Evolutionary conservation across 2,797 vertebrate species (phyloP), one percentile per base, ranked within the genome.

Genomic region (Triplophysa bombifrons): DNA sequence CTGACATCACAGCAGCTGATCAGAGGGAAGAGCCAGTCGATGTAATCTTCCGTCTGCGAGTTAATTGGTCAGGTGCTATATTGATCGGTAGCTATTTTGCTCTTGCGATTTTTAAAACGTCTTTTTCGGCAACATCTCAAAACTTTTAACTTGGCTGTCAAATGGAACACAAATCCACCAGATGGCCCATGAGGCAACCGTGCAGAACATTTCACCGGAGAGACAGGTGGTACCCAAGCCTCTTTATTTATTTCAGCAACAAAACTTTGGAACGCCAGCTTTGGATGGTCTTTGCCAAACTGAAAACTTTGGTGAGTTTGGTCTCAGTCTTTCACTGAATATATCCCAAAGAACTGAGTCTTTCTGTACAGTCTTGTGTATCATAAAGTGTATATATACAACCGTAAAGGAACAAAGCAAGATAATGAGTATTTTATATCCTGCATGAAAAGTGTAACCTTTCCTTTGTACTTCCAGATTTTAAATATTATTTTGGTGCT

Each of bases 311-410:
- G 1, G 44, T 50, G 68, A 46, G 27, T n/a, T 55, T 51, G 1
- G 44, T 50, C 74, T 69, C 22, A 70, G 66, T 64, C 44, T 50
- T 69, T 74, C 22, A 25, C 46, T 20, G 12, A 19, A 67, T 53
- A 27, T 66, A 58, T n/a, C 16, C 68, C 67, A 75, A 78, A 71
- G 58, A 64, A 71, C 67, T 71, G 55, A 71, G 68, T 71, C 61
- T 85, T 91, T 82, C 92, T 97, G 96, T 96, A 95, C 92, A 96
- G 94, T 92, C 93, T 90, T 84, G 90, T 98, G 94, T 98, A 96
- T 95, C 91, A 96, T 95, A 94, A 88, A 90, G 77, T 96, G 95
- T 97, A 95, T 90, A 94, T 94, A 94, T 95, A 76, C 85, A 86
- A 69, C 93, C 93, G 92, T 94, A 95, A 96, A 94, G 92, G 91